Conservation (phyloP, 2,888 invertebrate species). For the Pocota personata region DNA sequence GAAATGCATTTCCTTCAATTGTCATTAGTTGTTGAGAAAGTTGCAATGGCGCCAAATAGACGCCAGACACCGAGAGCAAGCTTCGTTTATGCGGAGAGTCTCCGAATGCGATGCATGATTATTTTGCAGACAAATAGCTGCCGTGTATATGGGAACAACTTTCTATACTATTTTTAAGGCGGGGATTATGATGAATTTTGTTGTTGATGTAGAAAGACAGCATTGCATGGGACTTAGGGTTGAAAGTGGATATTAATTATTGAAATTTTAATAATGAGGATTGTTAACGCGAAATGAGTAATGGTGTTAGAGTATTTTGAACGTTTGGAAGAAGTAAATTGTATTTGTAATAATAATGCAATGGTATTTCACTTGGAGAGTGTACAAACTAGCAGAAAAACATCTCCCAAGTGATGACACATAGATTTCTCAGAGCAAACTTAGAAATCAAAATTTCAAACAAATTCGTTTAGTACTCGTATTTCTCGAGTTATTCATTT, state of each 20-base stretch:
- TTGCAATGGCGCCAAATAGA: constrained; percentile 70
- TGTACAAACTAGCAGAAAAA: too few relatives aligned
- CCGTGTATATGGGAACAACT: not conserved
- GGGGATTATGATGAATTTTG: constrained; percentile 12
- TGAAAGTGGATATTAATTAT: constrained; percentile 33
- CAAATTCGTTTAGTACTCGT: too few relatives aligned
- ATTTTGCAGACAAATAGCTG: constrained; percentile 58
- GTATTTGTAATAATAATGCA: too few relatives aligned
- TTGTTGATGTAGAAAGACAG: constrained; percentile 2
- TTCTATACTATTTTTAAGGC: not conserved
- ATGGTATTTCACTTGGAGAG: too few relatives aligned
- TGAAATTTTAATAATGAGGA: not conserved
- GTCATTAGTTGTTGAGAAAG: constrained; percentile 71
- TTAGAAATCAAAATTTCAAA: too few relatives aligned
- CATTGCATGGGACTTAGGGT: not conserved
- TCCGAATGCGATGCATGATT: constrained; percentile 61
- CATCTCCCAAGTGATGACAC: too few relatives aligned
- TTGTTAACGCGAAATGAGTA: not conserved
- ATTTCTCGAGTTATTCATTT: too few relatives aligned
- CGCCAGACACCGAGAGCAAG: constrained; percentile 52
- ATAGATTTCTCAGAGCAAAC: too few relatives aligned
- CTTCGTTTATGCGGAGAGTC: constrained; percentile 28
- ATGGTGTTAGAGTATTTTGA: not conserved
- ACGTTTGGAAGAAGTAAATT: too few relatives aligned
- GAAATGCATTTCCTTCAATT: constrained; percentile 74